Base-by-base conservation (phyloP, 2,797 vertebrate species). In the Sebastes kiyomatsui region DNA sequence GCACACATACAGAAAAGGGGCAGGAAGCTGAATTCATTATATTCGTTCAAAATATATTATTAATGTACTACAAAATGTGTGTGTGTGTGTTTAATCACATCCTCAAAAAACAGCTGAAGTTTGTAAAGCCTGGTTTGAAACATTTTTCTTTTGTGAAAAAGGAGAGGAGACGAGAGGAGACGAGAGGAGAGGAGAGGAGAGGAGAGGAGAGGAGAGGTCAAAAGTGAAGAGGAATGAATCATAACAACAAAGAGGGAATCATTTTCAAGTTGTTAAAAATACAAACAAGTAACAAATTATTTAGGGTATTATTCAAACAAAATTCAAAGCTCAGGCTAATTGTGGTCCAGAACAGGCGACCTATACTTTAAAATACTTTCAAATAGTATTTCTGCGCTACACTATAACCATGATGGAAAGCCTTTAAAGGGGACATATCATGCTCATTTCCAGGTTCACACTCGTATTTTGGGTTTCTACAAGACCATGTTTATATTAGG, bases 31-130 rank as follows among this genome's bases (percentile, higher is more conserved):
- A 77, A 82, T 67, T 70, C 27, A 84, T 71, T 67, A 56, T 20
- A 69, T 32, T 72, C 12, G 12, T 64, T 70, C 11, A 49, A 54
- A 73, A 60, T 54, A 22, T 30, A 18, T 69, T 52, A 74, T 64
- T 16, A 18, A 46, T 46, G 30, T 42, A 65, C 28, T 13, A 66
- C 46, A 79, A 78, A 58, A 72, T 35, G 33, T 35, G 33, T 11
- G 60, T 65, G 60, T 61, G 20, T 76, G 60, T 61, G 35, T 30
- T 76, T 65, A 66, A 64, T 79, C 49, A 79, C 10, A 49, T n/a
- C 59, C n/a, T 20, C 8, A 52, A 64, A 70, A 69, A 70, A 49
- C 49, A 66, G 59, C 25, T 27, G 25, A 60, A 52, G n/a, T 77
- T 79, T 28, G 16, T 71, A 54, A 67, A 69, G 32, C 27, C 23